Base-by-base conservation (phyloP, 2,797 vertebrate species). In the Sciurus vulgaris region DNA sequence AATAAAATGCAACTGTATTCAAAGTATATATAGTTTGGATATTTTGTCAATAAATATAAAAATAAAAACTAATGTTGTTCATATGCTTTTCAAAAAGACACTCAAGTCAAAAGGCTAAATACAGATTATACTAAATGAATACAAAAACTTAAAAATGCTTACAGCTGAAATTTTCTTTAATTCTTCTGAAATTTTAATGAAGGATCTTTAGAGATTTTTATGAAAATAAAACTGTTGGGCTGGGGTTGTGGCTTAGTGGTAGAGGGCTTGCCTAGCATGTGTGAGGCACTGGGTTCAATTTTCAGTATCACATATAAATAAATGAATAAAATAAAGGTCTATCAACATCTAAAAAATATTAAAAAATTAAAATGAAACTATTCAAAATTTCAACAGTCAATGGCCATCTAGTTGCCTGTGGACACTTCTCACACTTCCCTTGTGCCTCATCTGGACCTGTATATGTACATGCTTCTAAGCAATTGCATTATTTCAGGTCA, bases 11-110 rank as follows among this genome's bases (percentile, higher is more conserved):
- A 92, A 84, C 28, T 73, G 4, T 79, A 63, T 51, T 93, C 61
- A 85, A 79, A 49, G 28, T 7, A 33, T 73, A 65, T 38, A 30
- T 51, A 91, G 81, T 89, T 96, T 86, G 56, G 35, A 63, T 84
- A 56, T 65, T 84, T 95, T 13, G 47, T 77, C 22, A 77, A 41
- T 92, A 91, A 85, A 54, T 86, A 47, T 14, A 86, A 84, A 84
- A 54, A 28, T 67, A 84, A 85, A 94, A 88, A 77, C 49, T 35
- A 79, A 22, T 88, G 11, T 49, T 67, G 22, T 79, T 72, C 41
- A 49, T 79, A 20, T 67, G 30, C 33, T 84, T 91, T 78, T 77
- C 7, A n/a, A 77, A 85, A 61, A 33, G 4, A 49, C 69, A 74
- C 33, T 84, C 22, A 89, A 63, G 54, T 44, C 56, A 33, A 89